A percentile compares a stretch with the other conserved stretches of the same genome.
Evolutionary conservation across 2,888 invertebrate genomes (phyloP).

Genomic region (Dorcus hopei): DNA sequence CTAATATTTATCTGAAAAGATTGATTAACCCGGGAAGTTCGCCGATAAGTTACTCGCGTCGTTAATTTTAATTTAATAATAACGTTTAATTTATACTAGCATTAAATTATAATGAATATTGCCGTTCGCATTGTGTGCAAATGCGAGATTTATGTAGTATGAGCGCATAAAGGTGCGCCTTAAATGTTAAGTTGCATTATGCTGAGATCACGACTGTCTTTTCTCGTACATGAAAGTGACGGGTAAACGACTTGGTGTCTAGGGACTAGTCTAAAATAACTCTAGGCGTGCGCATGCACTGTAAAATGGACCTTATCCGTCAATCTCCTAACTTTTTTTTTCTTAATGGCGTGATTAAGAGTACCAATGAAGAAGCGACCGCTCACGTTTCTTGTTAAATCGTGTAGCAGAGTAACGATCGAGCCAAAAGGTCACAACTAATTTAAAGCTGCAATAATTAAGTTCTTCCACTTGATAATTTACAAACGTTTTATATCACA

Average conservation of each 20-base stretch:
- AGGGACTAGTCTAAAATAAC: slow-evolving; percentile 1
- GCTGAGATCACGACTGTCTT: neutral
- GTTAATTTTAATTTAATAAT: no score
- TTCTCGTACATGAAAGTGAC: slow-evolving; percentile 2
- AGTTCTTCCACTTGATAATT: no score
- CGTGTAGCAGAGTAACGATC: slow-evolving; percentile 2
- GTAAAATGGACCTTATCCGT: slow-evolving; percentile 22
- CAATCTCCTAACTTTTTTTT: neutral
- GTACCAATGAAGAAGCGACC: neutral
- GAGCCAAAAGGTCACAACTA: slow-evolving; percentile 24
- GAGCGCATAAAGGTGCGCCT: neutral
- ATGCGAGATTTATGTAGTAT: neutral
- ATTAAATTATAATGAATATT: neutral
- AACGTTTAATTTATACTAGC: no score
- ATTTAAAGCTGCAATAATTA: no score
- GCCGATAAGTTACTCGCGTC: no score
- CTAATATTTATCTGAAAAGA: no score
- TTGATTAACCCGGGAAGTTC: no score
- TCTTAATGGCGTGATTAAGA: neutral
- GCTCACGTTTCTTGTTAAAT: slow-evolving; percentile 1
- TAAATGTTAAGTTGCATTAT: neutral
- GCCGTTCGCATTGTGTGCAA: neutral
- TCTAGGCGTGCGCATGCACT: slow-evolving; percentile 18
- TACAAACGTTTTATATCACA: no score
- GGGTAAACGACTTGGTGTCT: slow-evolving; percentile 1